These are phyloP conservation scores for Drosophila emarginata DNA, from an alignment of 2,888 invertebrate species.

Conservation along the genomic window DNA sequence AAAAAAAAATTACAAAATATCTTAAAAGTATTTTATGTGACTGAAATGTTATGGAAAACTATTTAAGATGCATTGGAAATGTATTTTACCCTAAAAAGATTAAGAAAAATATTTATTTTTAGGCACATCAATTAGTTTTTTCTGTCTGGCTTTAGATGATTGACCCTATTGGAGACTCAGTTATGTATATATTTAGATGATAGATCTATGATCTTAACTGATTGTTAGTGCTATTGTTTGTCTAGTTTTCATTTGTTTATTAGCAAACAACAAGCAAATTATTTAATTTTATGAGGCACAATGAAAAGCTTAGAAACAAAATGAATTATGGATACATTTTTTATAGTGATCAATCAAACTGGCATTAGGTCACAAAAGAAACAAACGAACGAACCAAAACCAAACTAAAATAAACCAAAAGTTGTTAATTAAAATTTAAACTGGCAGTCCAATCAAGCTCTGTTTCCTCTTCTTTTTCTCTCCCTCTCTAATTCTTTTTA, in stretches of 20 bases:
- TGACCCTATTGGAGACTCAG: too few relatives aligned
- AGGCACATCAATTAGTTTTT: too few relatives aligned
- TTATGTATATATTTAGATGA: not conserved
- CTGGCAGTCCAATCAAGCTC: conserved; percentile 43
- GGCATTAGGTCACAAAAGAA: conserved; percentile 24
- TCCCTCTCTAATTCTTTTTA: not conserved
- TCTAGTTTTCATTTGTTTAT: conserved; percentile 11
- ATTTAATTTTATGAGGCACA: conserved; percentile 35
- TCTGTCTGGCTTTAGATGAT: too few relatives aligned
- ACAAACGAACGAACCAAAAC: not conserved
- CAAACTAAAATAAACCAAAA: conserved; percentile 6
- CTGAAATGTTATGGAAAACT: too few relatives aligned
- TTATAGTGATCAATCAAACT: conserved; percentile 58
- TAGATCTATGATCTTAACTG: not conserved
- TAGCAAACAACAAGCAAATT: conserved; percentile 35
- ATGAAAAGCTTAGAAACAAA: conserved; percentile 22
- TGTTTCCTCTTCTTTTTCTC: not conserved
- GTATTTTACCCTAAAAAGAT: too few relatives aligned
- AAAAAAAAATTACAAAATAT: too few relatives aligned
- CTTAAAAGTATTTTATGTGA: too few relatives aligned
- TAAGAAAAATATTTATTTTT: too few relatives aligned
- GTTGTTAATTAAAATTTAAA: conserved; percentile 40
- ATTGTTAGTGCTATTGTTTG: conserved; percentile 10
- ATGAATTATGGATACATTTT: conserved; percentile 48
- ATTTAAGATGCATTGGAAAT: too few relatives aligned